Evolutionary conservation across 2,888 invertebrate genomes (phyloP), one percentile per base, ranked within the genome.

Genomic region (Latheticus oryzae): DNA sequence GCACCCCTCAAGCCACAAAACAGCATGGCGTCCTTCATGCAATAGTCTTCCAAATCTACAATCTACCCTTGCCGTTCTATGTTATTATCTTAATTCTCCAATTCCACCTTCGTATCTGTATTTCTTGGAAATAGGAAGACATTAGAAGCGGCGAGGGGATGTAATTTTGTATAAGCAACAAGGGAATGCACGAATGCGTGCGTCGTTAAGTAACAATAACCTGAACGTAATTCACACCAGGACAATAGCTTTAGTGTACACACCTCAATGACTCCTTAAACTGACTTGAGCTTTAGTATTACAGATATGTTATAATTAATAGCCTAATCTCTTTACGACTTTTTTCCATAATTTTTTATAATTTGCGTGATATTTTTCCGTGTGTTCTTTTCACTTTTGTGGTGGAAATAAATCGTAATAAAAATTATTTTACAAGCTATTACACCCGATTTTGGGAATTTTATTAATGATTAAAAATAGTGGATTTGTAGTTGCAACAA

Each of bases 161-260:
- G 63, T 56, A 60, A 63, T 65, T 58, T 56, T 63, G 61, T 59
- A 56, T 58, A 66, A 51, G 60, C 62, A 63, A 61, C 64, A 59
- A 62, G 65, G 60, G 56, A 62, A 65, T 64, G 57, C 57, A 60
- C 55, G 65, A 61, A 65, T 58, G 68, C 65, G 66, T 66, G 64
- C 63, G 64, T 62, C 58, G 68, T 67, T 69, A 65, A 65, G 62
- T 62, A 63, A 69, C 69, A 69, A 68, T 69, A 69, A 69, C 66
- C 65, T 61, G 63, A 55, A 60, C 4, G 66, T 67, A 69, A 66
- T 68, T 68, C 65, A 65, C 67, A 61, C 64, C 63, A 58, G 63
- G 61, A 69, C 68, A 67, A 67, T 65, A 58, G n/a, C n/a, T n/a
- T n/a, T n/a, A n/a, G n/a, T n/a, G n/a, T n/a, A n/a, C n/a, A n/a